Evolutionary conservation across 1,140 invertebrate species (phyloP), one percentile per base, ranked within the genome.

Genomic region (Pemphigus obesinymphae): DNA sequence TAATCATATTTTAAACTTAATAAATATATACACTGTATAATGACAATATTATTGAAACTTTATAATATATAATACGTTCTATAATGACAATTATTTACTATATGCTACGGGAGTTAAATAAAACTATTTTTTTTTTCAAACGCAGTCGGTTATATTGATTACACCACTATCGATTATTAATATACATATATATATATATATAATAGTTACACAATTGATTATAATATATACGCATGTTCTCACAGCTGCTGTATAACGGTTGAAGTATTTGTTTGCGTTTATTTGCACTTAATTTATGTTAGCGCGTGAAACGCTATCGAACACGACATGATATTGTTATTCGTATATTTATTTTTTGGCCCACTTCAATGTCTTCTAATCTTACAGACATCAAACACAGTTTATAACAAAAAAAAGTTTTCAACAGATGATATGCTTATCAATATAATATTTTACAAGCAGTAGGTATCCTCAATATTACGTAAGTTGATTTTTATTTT

Each of bases 1-100:
- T 84, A 91, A 92, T 82, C 87, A 89, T 86, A 90, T 89, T 82
- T 48, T 34, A 68, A 17, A 45, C 23, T 70, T n/a, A n/a, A n/a
- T n/a, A n/a, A n/a, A n/a, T n/a, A n/a, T n/a, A n/a, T n/a, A n/a
- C n/a, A n/a, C n/a, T n/a, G n/a, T n/a, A n/a, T n/a, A n/a, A n/a
- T n/a, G n/a, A n/a, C n/a, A n/a, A n/a, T n/a, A n/a, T n/a, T n/a
- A n/a, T n/a, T n/a, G n/a, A n/a, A n/a, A n/a, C n/a, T n/a, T n/a
- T n/a, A n/a, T n/a, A n/a, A n/a, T n/a, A n/a, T n/a, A n/a, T n/a
- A n/a, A n/a, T n/a, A n/a, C n/a, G 26, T 70, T 13, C 11, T 40
- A n/a, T 15, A 43, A 26, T 68, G 43, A 40, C 66, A 37, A 34
- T 66, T 37, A 66, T 66, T 23, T 40, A 34, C 8, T 63, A 34